Conservation (phyloP, 2,888 invertebrate species). For the Platycheirus rosarum region DNA sequence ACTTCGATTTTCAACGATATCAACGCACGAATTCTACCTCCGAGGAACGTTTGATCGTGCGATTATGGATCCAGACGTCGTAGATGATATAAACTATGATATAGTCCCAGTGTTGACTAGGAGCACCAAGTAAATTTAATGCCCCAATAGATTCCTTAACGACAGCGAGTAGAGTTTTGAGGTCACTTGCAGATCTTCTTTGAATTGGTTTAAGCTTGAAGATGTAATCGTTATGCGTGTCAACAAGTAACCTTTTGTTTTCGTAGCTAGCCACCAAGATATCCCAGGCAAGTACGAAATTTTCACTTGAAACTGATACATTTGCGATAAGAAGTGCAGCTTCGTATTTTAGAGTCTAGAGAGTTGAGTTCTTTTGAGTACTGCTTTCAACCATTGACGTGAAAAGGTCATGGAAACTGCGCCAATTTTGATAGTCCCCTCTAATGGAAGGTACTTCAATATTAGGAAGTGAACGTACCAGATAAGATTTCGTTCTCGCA, state of each 20-base stretch:
- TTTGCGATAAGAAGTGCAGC: background rate
- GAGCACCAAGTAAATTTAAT: background rate
- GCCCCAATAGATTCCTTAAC: background rate
- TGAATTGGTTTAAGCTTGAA: background rate
- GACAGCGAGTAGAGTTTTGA: background rate
- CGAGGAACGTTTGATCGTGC: background rate
- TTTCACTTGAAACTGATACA: too few species aligned
- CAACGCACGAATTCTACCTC: background rate
- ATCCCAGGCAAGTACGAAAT: background rate
- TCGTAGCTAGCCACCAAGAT: background rate
- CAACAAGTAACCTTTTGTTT: background rate
- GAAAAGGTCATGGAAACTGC: background rate
- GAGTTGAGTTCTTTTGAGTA: background rate
- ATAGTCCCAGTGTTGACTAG: conserved; percentile 1
- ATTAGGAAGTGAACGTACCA: conserved; percentile 3
- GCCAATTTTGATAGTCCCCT: background rate
- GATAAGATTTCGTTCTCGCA: background rate
- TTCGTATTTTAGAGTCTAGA: background rate
- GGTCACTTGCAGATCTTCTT: background rate
- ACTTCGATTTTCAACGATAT: background rate
- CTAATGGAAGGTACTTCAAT: background rate
- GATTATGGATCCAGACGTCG: background rate
- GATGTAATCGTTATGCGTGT: background rate
- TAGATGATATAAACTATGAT: background rate
- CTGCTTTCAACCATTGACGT: background rate